phyloP scores from a whole-genome alignment of 2,888 invertebrate species.

The Electrophaes corylata region DNA sequence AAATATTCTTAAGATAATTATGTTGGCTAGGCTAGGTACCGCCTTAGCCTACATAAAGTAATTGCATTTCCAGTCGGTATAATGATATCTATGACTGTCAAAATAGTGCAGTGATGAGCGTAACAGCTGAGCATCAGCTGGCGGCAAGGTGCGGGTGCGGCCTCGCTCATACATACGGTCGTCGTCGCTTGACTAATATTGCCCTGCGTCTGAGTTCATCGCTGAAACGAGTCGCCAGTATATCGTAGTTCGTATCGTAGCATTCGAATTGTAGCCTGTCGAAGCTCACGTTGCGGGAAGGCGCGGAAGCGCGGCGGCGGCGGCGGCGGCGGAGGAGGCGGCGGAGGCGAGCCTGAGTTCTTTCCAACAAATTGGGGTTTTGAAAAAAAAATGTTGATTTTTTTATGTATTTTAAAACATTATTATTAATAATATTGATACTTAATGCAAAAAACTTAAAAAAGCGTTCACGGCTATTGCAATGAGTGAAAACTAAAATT shows the following conservation, averaged over 20 bases:
- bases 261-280: conserved; percentile 48
- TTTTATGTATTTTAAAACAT: no score
- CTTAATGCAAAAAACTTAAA: no score
- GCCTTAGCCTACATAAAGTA: no score
- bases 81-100: conserved; percentile 49
- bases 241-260: conserved; percentile 26
- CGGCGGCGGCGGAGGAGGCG: no score
- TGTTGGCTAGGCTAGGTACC: no score
- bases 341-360: no score
- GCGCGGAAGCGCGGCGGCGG: conserved; percentile 2
- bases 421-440: no score
- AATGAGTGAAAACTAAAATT: no score
- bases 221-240: conserved; percentile 59
- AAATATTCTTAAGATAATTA: no score
- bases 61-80: conserved; percentile 54
- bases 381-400: no score
- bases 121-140: conserved; percentile 74
- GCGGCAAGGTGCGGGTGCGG: conserved; percentile 42
- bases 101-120: conserved; percentile 61
- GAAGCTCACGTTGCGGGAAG: conserved; percentile 46
- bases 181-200: conserved; percentile 55
- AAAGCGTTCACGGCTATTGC: no score
- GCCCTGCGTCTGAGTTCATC: conserved; percentile 66
- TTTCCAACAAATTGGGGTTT: no score
- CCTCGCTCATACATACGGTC: conserved; percentile 39